These are phyloP conservation scores for Rousettus madagascariensis DNA, from an alignment of 2,797 vertebrate species.

Conservation along the genomic window DNA sequence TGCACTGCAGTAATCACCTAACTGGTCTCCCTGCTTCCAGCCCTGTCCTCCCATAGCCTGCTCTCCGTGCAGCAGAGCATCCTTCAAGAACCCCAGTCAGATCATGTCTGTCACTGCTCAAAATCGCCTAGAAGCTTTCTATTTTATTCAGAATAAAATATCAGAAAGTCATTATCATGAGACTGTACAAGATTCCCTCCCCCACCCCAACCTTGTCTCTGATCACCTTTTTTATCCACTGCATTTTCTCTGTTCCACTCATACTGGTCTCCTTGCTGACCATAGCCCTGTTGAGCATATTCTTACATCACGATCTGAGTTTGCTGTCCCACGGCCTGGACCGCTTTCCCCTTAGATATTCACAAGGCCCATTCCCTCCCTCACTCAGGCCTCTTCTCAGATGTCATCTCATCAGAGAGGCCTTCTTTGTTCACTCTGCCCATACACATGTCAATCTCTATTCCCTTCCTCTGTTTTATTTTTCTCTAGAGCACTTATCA, in stretches of 20 bases:
- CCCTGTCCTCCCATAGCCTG: not conserved
- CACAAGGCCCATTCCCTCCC: not conserved
- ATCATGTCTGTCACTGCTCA: not conserved
- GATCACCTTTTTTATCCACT: not conserved
- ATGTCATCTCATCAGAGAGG: not conserved
- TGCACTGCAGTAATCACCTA: not conserved
- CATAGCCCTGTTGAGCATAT: not conserved
- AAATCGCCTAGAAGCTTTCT: not conserved
- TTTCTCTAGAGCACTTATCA: not conserved
- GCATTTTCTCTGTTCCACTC: not conserved
- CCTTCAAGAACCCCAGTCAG: not conserved
- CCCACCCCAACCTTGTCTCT: not conserved
- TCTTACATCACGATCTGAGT: not conserved
- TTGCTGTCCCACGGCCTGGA: not conserved
- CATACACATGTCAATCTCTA: not conserved
- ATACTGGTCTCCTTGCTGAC: not conserved
- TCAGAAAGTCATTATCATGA: not conserved
- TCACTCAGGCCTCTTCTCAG: not conserved
- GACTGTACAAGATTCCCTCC: not conserved
- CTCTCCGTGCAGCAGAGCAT: not conserved
- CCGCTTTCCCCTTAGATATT: not conserved
- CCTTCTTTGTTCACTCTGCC: not conserved
- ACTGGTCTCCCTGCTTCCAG: not conserved
- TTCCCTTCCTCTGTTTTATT: not conserved
- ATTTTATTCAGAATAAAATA: conserved; percentile 9